phyloP scores from a whole-genome alignment of 2,113 vertebrate genomes.

The Miniopterus natalensis region DNA sequence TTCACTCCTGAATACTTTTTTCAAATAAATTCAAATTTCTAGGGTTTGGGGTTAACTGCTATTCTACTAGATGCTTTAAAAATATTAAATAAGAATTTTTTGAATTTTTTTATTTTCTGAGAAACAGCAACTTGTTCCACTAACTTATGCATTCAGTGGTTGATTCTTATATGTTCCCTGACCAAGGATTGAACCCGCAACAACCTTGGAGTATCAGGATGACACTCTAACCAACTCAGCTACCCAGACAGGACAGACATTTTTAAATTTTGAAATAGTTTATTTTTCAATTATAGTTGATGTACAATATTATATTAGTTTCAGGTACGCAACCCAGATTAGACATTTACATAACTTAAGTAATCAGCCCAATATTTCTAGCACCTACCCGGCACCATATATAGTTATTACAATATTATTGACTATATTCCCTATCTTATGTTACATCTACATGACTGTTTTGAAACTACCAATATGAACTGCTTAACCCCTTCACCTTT shows the following conservation, averaged over 20 bases:
- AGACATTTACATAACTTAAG: background rate
- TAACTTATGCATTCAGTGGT: background rate
- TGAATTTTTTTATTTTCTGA: background rate
- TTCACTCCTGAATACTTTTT: constrained; percentile 18
- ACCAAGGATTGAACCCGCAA: background rate
- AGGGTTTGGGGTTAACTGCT: background rate
- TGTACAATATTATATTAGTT: background rate
- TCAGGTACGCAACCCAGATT: background rate
- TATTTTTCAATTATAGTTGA: background rate
- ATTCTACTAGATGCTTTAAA: background rate
- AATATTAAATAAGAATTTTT: background rate
- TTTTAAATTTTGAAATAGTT: background rate
- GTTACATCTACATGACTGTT: background rate
- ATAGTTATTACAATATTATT: background rate
- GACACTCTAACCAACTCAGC: background rate
- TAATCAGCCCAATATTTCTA: background rate
- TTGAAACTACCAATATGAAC: background rate
- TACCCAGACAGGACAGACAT: background rate
- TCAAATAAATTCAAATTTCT: background rate
- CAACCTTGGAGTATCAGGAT: background rate
- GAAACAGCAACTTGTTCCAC: background rate
- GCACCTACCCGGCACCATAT: background rate
- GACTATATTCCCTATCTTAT: background rate
- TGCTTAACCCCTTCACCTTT: background rate
- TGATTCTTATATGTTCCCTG: background rate